phyloP scores from a whole-genome alignment of 1,140 invertebrate genomes.

The Lerema accius region DNA sequence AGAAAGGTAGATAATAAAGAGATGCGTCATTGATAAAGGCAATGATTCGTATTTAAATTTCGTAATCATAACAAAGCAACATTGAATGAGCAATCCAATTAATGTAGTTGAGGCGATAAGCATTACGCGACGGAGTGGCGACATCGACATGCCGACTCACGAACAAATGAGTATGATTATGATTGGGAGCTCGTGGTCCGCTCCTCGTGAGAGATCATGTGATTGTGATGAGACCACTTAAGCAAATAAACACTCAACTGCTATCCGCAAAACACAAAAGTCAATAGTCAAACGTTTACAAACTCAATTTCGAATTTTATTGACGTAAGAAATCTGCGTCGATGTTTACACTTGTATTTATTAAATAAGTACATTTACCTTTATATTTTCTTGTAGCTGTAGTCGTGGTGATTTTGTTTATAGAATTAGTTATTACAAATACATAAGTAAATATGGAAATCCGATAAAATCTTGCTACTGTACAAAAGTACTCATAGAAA shows the following conservation, averaged over 20 bases:
- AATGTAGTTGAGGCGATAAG: constrained; percentile 56
- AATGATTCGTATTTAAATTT: constrained; percentile 51
- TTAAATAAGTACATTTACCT: too few relatives aligned
- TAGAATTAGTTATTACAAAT: too few relatives aligned
- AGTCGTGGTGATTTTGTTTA: too few relatives aligned
- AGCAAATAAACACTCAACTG: constrained; percentile 68
- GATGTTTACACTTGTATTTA: background rate
- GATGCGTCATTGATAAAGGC: constrained; percentile 36
- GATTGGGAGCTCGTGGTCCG: constrained; percentile 70
- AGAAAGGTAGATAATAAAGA: too few relatives aligned
- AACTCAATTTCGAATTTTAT: constrained; percentile 33
- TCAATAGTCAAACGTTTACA: constrained; percentile 53
- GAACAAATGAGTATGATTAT: constrained; percentile 50
- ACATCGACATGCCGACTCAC: constrained; percentile 46
- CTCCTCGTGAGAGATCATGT: constrained; percentile 76
- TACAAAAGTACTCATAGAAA: too few relatives aligned
- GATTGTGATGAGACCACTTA: constrained; percentile 78
- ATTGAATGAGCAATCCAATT: constrained; percentile 59
- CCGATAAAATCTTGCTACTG: too few relatives aligned
- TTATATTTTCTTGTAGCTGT: too few relatives aligned
- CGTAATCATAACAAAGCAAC: constrained; percentile 45
- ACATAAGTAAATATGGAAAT: too few relatives aligned
- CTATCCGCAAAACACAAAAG: constrained; percentile 51
- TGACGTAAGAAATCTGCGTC: constrained; percentile 8
- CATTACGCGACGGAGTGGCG: constrained; percentile 51